phyloP scores from a whole-genome alignment of 2,113 vertebrate genomes.

The Hyaena hyaena region DNA sequence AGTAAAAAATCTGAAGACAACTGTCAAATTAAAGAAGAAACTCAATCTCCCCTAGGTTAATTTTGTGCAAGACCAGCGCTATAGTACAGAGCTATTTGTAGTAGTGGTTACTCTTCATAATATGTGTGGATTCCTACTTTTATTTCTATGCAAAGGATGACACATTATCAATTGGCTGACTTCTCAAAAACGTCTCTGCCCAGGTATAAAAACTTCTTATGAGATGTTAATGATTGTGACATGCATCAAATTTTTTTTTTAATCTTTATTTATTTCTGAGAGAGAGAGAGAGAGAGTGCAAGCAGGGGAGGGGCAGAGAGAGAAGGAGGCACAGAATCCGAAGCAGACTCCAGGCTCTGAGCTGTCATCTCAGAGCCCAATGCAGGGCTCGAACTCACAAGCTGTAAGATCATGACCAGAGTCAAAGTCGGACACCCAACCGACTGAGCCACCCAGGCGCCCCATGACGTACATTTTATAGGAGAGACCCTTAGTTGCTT shows the following conservation, averaged over 20 bases:
- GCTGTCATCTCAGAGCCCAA: no score
- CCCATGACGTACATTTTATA: not conserved
- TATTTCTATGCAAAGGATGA: not conserved
- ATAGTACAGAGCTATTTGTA: not conserved
- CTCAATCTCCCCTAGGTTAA: not conserved
- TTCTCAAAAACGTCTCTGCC: not conserved
- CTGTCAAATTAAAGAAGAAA: not conserved
- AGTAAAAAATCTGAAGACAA: not conserved
- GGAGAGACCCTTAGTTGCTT: not conserved
- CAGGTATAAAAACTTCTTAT: not conserved
- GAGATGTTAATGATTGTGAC: not conserved
- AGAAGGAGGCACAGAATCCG: no score
- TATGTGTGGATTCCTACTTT: not conserved
- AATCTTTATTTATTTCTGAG: no score
- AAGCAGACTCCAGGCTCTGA: no score
- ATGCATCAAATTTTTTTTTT: not conserved
- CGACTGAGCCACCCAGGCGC: no score
- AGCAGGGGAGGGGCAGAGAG: no score
- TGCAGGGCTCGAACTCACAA: no score
- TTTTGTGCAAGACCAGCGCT: not conserved
- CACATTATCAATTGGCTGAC: not conserved
- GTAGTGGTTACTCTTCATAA: not conserved
- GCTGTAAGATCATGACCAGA: no score
- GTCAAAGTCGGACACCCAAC: no score
- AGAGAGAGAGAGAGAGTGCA: no score